phyloP scores from a whole-genome alignment of 2,888 invertebrate species.

The Drosophila eohydei region DNA sequence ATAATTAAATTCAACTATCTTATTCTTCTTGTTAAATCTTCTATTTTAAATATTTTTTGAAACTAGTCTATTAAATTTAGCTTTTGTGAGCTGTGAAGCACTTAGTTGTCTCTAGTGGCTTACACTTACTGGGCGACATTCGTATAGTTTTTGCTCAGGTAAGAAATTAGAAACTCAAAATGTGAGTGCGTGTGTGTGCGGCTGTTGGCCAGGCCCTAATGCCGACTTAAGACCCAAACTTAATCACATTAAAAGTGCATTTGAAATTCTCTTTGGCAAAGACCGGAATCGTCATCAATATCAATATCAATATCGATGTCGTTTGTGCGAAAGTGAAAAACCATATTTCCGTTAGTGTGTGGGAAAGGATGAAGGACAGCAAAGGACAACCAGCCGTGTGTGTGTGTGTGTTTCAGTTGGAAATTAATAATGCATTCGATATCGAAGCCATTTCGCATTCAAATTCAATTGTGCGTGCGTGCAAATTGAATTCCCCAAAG shows the following conservation, averaged over 20 bases:
- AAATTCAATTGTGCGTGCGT: slow-evolving; percentile 83
- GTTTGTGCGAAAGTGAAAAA: slow-evolving; percentile 65
- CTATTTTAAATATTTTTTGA: neutral
- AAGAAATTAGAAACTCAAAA: slow-evolving; percentile 37
- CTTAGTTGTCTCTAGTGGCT: neutral
- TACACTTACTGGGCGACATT: slow-evolving; percentile 28
- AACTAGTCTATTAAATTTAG: neutral
- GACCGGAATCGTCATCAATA: slow-evolving; percentile 25
- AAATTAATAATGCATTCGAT: slow-evolving; percentile 76
- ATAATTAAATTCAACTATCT: too few relatives aligned
- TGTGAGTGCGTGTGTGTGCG: slow-evolving; percentile 6
- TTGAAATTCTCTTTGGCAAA: slow-evolving; percentile 66
- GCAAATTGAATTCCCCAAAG: slow-evolving; percentile 82
- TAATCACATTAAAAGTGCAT: slow-evolving; percentile 73
- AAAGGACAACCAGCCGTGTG: slow-evolving; percentile 18
- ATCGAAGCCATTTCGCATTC: slow-evolving; percentile 73
- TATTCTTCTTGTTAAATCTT: neutral
- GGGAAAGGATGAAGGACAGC: slow-evolving; percentile 8
- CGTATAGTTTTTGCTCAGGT: slow-evolving; percentile 12
- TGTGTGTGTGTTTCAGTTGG: slow-evolving; percentile 25
- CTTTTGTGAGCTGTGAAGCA: neutral
- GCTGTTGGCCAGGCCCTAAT: slow-evolving; percentile 10
- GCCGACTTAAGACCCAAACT: slow-evolving; percentile 45
- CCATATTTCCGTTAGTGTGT: slow-evolving; percentile 52
- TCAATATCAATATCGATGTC: slow-evolving; percentile 39